Evolutionary conservation across 2,888 invertebrate species (phyloP).

Genomic region (Hypena proboscidalis): DNA sequence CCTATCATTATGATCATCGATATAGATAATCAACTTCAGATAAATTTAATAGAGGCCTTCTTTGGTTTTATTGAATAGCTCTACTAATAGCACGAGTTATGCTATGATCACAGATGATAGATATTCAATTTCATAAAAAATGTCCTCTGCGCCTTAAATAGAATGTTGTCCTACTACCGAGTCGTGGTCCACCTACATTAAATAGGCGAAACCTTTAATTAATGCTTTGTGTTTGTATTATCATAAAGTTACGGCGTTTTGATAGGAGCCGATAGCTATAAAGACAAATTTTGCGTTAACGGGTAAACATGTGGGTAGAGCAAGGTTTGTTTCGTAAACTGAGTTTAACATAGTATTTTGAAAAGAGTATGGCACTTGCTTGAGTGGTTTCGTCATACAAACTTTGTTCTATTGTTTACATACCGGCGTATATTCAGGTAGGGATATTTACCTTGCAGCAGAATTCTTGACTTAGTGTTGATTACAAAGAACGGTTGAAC

Average conservation of each 20-base stretch:
- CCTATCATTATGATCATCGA: conserved; percentile 23
- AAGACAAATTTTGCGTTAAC: conserved; percentile 29
- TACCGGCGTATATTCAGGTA: conserved; percentile 24
- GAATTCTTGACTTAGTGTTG: conserved; percentile 28
- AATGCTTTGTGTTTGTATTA: conserved; percentile 65
- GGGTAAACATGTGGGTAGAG: conserved; percentile 33
- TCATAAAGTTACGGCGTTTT: conserved; percentile 63
- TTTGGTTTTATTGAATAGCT: conserved; percentile 18
- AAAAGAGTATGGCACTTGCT: conserved; percentile 27
- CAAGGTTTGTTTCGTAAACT: conserved; percentile 32
- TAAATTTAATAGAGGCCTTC: conserved; percentile 17
- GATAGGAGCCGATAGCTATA: conserved; percentile 49
- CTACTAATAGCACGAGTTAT: conserved; percentile 20
- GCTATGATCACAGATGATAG: conserved; percentile 34
- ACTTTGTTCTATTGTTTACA: conserved; percentile 40
- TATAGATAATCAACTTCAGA: conserved; percentile 28
- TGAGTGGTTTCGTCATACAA: conserved; percentile 30
- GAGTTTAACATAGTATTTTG: conserved; percentile 27
- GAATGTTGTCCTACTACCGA: conserved; percentile 69
- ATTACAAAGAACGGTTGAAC: conserved; percentile 36
- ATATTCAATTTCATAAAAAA: conserved; percentile 47
- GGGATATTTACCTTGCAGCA: conserved; percentile 39
- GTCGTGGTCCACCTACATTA: conserved; percentile 65
- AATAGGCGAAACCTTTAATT: conserved; percentile 67
- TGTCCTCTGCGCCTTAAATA: conserved; percentile 67